phyloP scores from a whole-genome alignment of 92 coral and sea anemone genomes.

The Porites divaricata region DNA sequence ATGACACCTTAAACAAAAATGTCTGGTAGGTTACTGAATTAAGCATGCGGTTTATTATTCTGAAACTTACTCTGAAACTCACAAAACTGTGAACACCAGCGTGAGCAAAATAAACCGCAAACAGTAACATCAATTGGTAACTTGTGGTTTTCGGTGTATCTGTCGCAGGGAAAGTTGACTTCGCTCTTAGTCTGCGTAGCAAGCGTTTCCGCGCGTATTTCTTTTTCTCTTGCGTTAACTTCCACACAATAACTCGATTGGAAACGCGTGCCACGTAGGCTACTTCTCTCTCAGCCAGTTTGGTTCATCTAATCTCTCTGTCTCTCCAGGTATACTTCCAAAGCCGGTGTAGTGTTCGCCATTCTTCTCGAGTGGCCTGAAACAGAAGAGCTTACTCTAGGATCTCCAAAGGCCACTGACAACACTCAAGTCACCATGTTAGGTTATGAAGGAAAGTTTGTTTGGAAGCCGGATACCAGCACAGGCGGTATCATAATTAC shows the following conservation, averaged over 20 bases:
- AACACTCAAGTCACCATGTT: slow-evolving; percentile 82
- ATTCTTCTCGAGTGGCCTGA: slow-evolving; percentile 90
- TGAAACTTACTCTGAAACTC: too few relatives aligned
- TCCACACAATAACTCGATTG: too few relatives aligned
- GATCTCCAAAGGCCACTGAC: slow-evolving; percentile 52
- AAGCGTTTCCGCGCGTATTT: too few relatives aligned
- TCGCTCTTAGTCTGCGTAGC: too few relatives aligned
- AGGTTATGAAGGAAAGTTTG: slow-evolving; percentile 76
- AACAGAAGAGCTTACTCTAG: slow-evolving; percentile 59
- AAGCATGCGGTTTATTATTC: background rate
- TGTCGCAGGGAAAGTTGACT: too few relatives aligned
- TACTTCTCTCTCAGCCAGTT: too few relatives aligned
- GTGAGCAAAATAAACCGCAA: too few relatives aligned
- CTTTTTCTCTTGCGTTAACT: too few relatives aligned
- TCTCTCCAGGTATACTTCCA: slow-evolving; percentile 82
- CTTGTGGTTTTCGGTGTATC: too few relatives aligned
- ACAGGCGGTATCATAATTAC: slow-evolving; percentile 73
- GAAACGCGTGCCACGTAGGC: too few relatives aligned
- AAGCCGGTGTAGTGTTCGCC: slow-evolving; percentile 79
- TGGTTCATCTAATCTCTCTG: background rate
- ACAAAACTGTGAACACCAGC: background rate
- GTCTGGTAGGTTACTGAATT: slow-evolving; percentile 49
- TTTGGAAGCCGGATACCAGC: slow-evolving; percentile 64
- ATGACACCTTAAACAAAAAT: slow-evolving; percentile 76
- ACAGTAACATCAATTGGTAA: too few relatives aligned